Conservation (phyloP, 2,797 vertebrate species). For the Botia kubotai region DNA sequence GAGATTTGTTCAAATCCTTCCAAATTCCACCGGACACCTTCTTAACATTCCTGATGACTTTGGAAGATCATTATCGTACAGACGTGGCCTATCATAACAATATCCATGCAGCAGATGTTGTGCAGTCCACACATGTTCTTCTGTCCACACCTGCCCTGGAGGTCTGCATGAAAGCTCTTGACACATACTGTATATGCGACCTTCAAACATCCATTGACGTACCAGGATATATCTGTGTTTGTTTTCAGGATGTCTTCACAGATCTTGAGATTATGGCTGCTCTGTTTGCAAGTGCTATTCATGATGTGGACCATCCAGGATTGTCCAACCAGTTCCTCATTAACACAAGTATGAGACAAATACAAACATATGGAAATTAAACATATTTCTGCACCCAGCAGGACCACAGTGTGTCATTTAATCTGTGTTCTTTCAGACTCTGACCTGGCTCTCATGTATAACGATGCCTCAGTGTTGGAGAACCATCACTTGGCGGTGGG, state of each 20-base stretch:
- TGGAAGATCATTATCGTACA: slow-evolving; percentile 91
- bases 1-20: slow-evolving; percentile 91
- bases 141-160: slow-evolving; percentile 90
- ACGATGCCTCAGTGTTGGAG: slow-evolving; percentile 90
- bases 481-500: slow-evolving; percentile 94
- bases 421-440: slow-evolving; percentile 78
- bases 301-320: slow-evolving; percentile 93
- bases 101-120: slow-evolving; percentile 92
- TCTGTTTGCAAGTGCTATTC: slow-evolving; percentile 92
- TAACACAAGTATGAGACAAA: slow-evolving; percentile 86
- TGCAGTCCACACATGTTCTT: slow-evolving; percentile 91
- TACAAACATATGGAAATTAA: background rate
- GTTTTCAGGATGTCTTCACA: slow-evolving; percentile 88
- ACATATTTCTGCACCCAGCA: background rate
- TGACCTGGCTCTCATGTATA: slow-evolving; percentile 93
- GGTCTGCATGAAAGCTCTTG: slow-evolving; percentile 69
- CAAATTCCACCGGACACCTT: slow-evolving; percentile 87
- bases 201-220: background rate
- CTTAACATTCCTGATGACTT: slow-evolving; percentile 89
- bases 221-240: background rate
- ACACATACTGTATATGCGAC: background rate
- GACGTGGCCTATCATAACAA: slow-evolving; percentile 94
- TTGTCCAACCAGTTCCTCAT: slow-evolving; percentile 96
- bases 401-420: background rate
- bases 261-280: slow-evolving; percentile 92